Evolutionary conservation across 2,113 vertebrate species (phyloP).

Genomic region (Mormyrus iriodes): DNA sequence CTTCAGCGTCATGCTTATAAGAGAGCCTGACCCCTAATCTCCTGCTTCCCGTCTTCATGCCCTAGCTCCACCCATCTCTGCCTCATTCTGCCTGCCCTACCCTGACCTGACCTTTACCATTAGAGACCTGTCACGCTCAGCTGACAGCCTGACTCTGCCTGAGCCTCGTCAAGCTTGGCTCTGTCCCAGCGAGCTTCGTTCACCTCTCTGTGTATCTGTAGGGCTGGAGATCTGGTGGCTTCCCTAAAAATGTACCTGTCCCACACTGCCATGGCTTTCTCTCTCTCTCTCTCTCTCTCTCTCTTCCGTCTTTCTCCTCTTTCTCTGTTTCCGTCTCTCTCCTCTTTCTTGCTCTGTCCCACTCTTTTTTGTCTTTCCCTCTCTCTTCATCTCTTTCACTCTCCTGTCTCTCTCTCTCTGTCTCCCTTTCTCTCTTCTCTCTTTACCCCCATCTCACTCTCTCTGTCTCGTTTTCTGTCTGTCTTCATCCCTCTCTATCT

Average conservation of each 20-base stretch:
- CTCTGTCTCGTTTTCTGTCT: neutral
- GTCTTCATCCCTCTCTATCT: conserved; percentile 25
- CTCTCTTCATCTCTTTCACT: neutral
- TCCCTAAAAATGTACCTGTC: neutral
- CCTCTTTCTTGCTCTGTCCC: no score
- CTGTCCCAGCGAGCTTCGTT: neutral
- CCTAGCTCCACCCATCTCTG: neutral
- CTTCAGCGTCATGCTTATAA: neutral
- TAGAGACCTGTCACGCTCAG: neutral
- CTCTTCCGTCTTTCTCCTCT: neutral
- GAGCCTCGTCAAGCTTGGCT: neutral
- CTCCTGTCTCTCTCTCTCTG: neutral
- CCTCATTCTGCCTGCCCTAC: neutral
- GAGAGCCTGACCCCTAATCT: neutral
- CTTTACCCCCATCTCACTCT: neutral
- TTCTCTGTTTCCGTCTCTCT: neutral
- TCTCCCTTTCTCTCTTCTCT: neutral
- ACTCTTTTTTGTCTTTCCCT: no score
- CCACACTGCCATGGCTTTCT: neutral
- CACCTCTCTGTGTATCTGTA: neutral
- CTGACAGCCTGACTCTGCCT: neutral
- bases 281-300: neutral
- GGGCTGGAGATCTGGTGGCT: neutral
- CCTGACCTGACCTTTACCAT: neutral
- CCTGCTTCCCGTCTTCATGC: neutral